Evolutionary conservation across 2,797 vertebrate genomes (phyloP).

Genomic region (Silurus lanzhouensis): DNA sequence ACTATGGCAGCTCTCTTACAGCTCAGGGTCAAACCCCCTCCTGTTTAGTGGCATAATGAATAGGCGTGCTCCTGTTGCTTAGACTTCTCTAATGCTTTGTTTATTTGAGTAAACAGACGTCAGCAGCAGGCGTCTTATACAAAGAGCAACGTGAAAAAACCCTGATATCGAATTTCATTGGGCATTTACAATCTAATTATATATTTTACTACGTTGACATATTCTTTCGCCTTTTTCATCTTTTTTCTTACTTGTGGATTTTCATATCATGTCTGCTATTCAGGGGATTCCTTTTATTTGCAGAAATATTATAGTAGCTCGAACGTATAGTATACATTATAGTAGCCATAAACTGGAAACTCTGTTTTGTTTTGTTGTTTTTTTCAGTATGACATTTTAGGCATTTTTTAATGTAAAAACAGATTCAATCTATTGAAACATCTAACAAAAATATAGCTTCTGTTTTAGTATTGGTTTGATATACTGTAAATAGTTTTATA

Average conservation of each 20-base stretch:
- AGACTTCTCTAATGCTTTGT: not conserved
- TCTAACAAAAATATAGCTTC: not conserved
- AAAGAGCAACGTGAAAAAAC: not conserved
- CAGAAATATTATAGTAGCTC: not conserved
- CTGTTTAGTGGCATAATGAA: not conserved
- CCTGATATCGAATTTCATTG: too few relatives aligned
- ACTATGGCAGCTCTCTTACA: not conserved
- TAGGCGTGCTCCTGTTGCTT: not conserved
- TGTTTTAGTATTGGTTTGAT: not conserved
- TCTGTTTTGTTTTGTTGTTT: not conserved
- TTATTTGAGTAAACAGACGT: not conserved
- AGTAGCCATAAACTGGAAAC: not conserved
- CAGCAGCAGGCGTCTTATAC: not conserved
- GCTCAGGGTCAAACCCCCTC: not conserved
- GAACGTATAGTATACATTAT: not conserved
- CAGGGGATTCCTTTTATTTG: not conserved
- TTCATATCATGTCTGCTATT: not conserved
- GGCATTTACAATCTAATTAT: too few relatives aligned
- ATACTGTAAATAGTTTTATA: too few relatives aligned
- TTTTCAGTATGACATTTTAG: not conserved
- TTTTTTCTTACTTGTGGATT: not conserved
- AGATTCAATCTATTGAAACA: not conserved
- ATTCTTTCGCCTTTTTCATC: not conserved
- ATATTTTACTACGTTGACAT: not conserved
- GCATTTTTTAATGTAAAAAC: not conserved